Conservation (phyloP, 2,888 invertebrate genomes). For the Mimumesa dahlbomi region DNA sequence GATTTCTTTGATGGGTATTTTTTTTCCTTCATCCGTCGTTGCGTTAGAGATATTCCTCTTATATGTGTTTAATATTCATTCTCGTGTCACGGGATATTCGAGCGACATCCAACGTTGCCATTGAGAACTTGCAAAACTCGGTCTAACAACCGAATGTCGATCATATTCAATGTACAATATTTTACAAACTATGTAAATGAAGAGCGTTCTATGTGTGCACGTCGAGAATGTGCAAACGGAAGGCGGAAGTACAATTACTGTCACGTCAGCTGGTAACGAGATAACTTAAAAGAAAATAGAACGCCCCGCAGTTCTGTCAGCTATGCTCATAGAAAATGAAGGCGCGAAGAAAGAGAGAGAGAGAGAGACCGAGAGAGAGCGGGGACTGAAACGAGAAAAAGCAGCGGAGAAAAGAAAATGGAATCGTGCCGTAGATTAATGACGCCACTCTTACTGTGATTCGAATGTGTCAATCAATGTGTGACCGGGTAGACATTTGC, state of each 20-base stretch:
- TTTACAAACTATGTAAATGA: constrained; percentile 2
- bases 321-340: constrained; percentile 28
- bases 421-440: constrained; percentile 57
- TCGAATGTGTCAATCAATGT: constrained; percentile 55
- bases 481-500: constrained; percentile 14
- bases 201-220: neutral
- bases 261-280: constrained; percentile 46
- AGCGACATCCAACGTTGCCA: too few relatives aligned
- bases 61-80: too few relatives aligned
- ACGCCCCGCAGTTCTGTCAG: constrained; percentile 32
- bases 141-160: constrained; percentile 6
- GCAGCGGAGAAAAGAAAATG: constrained; percentile 10
- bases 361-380: neutral
- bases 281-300: constrained; percentile 54
- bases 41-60: too few relatives aligned
- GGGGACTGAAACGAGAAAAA: too few relatives aligned
- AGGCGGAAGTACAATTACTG: constrained; percentile 42
- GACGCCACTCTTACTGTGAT: constrained; percentile 56
- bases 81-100: too few relatives aligned
- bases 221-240: constrained; percentile 15
- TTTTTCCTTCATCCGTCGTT: too few relatives aligned
- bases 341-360: constrained; percentile 2
- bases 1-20: too few relatives aligned
- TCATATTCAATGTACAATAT: neutral
- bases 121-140: neutral